A percentile compares a stretch with the other conserved stretches of the same genome.
phyloP scores from a whole-genome alignment of 2,113 vertebrate genomes.

The Chaetodon auriga region DNA sequence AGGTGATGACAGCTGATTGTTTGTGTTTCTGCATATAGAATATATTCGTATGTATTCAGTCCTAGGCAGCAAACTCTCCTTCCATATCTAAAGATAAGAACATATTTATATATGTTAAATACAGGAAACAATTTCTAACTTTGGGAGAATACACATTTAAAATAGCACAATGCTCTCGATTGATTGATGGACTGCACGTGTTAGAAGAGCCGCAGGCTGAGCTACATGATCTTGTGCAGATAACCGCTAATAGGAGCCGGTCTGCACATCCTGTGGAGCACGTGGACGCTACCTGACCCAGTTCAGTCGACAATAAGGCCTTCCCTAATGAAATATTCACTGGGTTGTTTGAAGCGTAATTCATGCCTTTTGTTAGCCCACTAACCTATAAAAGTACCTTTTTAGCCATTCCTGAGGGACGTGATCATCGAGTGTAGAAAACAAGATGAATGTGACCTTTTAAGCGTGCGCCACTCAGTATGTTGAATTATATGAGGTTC shows the following conservation, averaged over 20 bases:
- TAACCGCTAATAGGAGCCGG: constrained; percentile 1
- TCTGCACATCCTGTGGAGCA: constrained; percentile 25
- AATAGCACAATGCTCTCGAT: too few species aligned
- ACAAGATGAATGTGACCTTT: neutral
- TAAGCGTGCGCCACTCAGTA: neutral
- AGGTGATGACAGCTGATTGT: constrained; percentile 84
- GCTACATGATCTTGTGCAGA: constrained; percentile 2
- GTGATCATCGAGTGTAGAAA: neutral
- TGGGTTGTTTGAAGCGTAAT: constrained; percentile 2
- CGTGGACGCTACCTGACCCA: constrained; percentile 30
- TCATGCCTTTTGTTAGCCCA: constrained; percentile 37
- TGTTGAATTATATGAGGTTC: neutral
- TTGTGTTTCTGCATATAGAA: neutral
- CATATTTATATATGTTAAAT: too few species aligned
- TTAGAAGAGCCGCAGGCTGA: neutral
- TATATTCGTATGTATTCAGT: neutral
- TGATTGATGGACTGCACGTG: neutral
- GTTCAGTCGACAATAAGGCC: constrained; percentile 43
- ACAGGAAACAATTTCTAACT: too few species aligned
- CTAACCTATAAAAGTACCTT: constrained; percentile 38
- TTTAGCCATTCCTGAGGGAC: constrained; percentile 12
- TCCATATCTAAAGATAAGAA: neutral
- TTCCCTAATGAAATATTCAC: constrained; percentile 63
- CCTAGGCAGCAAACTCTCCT: neutral
- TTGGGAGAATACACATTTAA: too few species aligned